These are phyloP conservation scores for Stichodactyla mertensii DNA, from an alignment of 64 coral and sea anemone genomes.

Conservation along the genomic window DNA sequence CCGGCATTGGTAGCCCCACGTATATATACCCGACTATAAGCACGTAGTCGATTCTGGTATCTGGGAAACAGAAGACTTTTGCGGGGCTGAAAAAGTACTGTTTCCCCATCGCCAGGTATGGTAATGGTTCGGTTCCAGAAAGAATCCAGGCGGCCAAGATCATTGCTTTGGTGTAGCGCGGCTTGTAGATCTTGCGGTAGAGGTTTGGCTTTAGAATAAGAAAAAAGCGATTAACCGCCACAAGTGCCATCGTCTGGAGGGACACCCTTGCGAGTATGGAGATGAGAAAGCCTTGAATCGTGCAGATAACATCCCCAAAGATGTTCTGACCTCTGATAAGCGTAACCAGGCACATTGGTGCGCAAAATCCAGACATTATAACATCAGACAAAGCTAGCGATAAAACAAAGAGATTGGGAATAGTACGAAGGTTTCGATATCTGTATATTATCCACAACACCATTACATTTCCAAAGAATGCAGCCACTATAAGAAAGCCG, in stretches of 20 bases:
- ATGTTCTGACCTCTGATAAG: constrained; percentile 30
- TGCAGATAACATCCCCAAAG: constrained; percentile 40
- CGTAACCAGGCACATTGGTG: constrained; percentile 36
- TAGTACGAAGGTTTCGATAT: constrained; percentile 46
- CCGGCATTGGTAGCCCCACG: constrained; percentile 5
- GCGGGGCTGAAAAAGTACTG: background rate
- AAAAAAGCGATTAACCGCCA: constrained; percentile 52
- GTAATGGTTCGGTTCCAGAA: background rate
- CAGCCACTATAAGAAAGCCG: constrained; percentile 17
- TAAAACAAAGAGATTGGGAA: constrained; percentile 48
- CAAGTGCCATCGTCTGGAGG: constrained; percentile 41
- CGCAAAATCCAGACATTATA: constrained; percentile 39
- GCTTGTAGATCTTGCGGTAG: constrained; percentile 63
- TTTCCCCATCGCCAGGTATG: constrained; percentile 1
- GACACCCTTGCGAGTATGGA: constrained; percentile 49
- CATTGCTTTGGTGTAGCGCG: constrained; percentile 40
- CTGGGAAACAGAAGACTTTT: constrained; percentile 4
- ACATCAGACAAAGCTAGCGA: constrained; percentile 61
- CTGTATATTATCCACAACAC: constrained; percentile 56
- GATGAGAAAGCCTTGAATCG: constrained; percentile 51
- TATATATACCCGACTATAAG: background rate
- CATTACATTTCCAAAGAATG: constrained; percentile 39
- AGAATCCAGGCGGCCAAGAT: constrained; percentile 26
- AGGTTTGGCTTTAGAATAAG: constrained; percentile 30
- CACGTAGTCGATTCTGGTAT: background rate